Conservation (phyloP, 2,888 invertebrate species). For the Abscondita cerata region DNA sequence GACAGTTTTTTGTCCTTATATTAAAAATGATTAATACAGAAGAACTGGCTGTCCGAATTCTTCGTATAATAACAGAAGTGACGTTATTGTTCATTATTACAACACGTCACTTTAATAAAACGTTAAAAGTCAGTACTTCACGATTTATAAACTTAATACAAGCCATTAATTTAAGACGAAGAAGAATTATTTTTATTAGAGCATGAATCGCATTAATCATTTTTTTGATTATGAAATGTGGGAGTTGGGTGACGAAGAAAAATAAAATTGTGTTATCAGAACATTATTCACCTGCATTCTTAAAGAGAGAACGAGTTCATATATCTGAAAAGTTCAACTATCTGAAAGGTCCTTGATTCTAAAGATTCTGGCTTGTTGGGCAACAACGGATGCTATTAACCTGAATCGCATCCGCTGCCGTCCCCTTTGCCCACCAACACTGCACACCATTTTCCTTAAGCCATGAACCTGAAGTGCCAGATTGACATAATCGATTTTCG, state of each 20-base stretch:
- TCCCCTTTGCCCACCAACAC: slow-evolving; percentile 36
- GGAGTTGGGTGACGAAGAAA: too few species aligned
- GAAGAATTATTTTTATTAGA: too few species aligned
- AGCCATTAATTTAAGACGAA: too few species aligned
- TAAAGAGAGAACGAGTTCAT: slow-evolving; percentile 4
- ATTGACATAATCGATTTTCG: not conserved
- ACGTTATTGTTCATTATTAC: slow-evolving; percentile 1
- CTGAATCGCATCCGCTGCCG: slow-evolving; percentile 41
- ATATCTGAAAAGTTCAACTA: slow-evolving; percentile 11
- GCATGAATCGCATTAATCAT: too few species aligned
- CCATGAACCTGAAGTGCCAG: slow-evolving; percentile 16
- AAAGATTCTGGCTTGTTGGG: slow-evolving; percentile 9
- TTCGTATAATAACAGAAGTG: not conserved
- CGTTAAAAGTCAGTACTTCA: too few species aligned
- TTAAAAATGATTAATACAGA: too few species aligned
- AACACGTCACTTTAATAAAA: not conserved
- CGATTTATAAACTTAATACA: too few species aligned
- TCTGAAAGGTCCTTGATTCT: slow-evolving; percentile 12
- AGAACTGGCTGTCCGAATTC: too few species aligned
- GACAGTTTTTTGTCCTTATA: too few species aligned
- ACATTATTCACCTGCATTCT: not conserved
- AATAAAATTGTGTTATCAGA: too few species aligned
- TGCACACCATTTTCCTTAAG: slow-evolving; percentile 13
- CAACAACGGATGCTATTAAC: slow-evolving; percentile 33
- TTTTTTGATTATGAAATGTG: too few species aligned